Base-by-base conservation (phyloP, 2,888 invertebrate genomes). In the Drosophila austrosaltans region DNA sequence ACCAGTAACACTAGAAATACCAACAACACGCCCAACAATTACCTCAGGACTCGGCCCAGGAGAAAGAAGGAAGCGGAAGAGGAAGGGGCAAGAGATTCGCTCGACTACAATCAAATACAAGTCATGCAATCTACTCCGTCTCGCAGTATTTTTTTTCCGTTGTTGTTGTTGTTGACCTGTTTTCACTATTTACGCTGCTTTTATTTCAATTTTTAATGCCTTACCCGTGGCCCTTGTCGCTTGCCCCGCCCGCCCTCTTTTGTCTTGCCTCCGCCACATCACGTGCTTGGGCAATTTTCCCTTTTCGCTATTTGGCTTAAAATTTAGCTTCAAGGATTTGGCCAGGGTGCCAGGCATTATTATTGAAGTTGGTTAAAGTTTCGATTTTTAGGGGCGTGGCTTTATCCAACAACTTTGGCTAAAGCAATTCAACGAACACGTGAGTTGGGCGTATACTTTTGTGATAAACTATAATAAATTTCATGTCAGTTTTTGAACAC, bases 151-250 rank as follows among this genome's bases (percentile, higher is more conserved):
- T 36, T 30, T 32, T 28, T 30, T 61, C 8, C 36, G 5, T 56
- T 63, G 79, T 84, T 89, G 89, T 69, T 67, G 67, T 57, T 87
- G 79, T 85, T 89, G 89, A 84, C 83, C 83, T 87, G 79, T 89
- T 89, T 83, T 78, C 72, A 70, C 72, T 83, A 61, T 78, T 81
- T 81, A 65, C 76, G 75, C 69, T 63, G 56, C 36, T 53, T 68
- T 66, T 53, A 66, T 57, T 75, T 72, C 78, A 70, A 74, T 79
- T 68, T 72, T 69, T 60, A 74, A 79, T 76, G 72, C 70, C 73
- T 54, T 72, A 44, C 48, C 48, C 57, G 32, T 66, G 28, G 39
- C 39, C 53, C 57, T 40, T 67, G 28, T 30, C 54, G 16, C 20
- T 16, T 16, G 16, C 40, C 57, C 64, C 6, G 8, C 16, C 16